Conservation (phyloP, 2,888 invertebrate genomes). For the Anaspis maculata region DNA sequence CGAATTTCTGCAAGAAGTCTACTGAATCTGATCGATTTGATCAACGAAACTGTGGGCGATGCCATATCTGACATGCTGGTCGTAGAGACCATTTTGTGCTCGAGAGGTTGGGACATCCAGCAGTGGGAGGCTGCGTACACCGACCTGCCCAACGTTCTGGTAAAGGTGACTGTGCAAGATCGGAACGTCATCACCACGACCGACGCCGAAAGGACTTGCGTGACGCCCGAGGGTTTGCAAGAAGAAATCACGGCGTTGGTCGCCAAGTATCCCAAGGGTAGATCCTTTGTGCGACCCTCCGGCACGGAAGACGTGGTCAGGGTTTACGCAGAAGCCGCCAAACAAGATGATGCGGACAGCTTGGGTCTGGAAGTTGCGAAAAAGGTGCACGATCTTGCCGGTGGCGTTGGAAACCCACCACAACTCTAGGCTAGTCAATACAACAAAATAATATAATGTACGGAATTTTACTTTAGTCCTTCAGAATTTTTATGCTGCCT, state of each 20-base stretch:
- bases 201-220: conserved; percentile 78
- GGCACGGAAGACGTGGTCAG: conserved; percentile 96
- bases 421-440: too few species aligned
- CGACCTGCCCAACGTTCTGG: conserved; percentile 80
- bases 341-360: conserved; percentile 49
- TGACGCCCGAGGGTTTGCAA: conserved; percentile 78
- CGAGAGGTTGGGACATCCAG: conserved; percentile 66
- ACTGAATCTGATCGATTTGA: conserved; percentile 67
- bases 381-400: conserved; percentile 69
- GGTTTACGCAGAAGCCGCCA: conserved; percentile 91
- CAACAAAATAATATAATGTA: too few species aligned
- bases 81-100: conserved; percentile 83
- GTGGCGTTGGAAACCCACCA: conserved; percentile 66
- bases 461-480: too few species aligned
- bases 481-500: too few species aligned
- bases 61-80: conserved; percentile 92
- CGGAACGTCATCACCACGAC: conserved; percentile 77
- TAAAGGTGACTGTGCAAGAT: conserved; percentile 85
- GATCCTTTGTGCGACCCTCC: conserved; percentile 90
- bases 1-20: conserved; percentile 56
- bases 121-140: conserved; percentile 77
- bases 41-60: conserved; percentile 94
- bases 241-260: conserved; percentile 66
- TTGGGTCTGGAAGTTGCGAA: conserved; percentile 69
- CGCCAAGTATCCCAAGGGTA: conserved; percentile 56